phyloP scores from a whole-genome alignment of 2,888 invertebrate genomes.

The Pantelozetes paolii region DNA sequence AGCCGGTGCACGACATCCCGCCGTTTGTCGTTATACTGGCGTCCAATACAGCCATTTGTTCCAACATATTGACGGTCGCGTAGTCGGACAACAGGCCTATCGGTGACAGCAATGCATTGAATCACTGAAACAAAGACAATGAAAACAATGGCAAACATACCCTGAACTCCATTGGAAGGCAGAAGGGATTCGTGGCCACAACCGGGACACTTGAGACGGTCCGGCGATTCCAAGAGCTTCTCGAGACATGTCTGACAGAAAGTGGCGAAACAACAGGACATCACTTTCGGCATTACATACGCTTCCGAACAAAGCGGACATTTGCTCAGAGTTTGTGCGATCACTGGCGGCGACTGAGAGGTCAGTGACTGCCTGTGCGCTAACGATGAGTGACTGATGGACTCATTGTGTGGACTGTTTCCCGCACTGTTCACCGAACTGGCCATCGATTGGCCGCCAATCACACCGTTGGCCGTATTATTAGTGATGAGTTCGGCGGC shows the following conservation, averaged over 20 bases:
- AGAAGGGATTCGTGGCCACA: conserved; percentile 56
- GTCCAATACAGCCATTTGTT: conserved; percentile 51
- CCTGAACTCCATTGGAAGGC: conserved; percentile 56
- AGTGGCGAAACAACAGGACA: conserved; percentile 71
- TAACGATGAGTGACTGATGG: not conserved
- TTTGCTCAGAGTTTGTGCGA: conserved; percentile 49
- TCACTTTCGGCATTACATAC: conserved; percentile 68
- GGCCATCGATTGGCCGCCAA: not conserved
- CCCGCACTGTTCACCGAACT: not conserved
- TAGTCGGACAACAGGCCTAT: conserved; percentile 66
- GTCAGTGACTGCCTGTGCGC: conserved; percentile 20
- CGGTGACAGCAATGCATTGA: conserved; percentile 50
- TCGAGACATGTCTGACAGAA: conserved; percentile 79
- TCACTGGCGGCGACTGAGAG: conserved; percentile 4
- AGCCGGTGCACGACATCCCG: conserved; percentile 75
- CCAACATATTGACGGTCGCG: conserved; percentile 57
- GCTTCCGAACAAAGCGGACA: conserved; percentile 72
- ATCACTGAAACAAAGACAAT: not conserved
- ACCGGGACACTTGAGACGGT: conserved; percentile 70
- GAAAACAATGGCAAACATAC: not conserved
- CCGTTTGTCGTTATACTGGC: conserved; percentile 57
- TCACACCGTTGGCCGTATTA: not conserved
- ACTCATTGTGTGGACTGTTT: conserved; percentile 5
- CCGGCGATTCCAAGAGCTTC: conserved; percentile 64
- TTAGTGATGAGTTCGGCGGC: conserved; percentile 25